Percentiles rank a stretch among this genome's conserved stretches.
Evolutionary conservation across 2,113 vertebrate genomes (phyloP).

Genomic region (Laticauda laticaudata): DNA sequence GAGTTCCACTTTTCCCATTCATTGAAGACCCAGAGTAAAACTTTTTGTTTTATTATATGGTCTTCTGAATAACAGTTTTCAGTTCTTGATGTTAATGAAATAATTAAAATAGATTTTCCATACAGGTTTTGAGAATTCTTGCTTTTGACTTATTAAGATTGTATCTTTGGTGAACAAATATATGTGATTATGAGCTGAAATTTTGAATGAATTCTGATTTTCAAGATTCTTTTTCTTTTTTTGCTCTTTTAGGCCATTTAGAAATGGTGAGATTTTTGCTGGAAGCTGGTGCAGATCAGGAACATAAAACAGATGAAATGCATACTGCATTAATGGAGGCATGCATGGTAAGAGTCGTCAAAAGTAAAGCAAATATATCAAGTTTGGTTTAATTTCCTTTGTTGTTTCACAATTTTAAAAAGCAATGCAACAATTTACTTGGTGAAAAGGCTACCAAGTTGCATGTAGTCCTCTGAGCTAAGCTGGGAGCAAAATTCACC

Average conservation of each 20-base stretch:
- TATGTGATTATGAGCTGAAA: no score
- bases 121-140: neutral
- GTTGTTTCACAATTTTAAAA: neutral
- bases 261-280: slow-evolving; percentile 99
- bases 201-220: neutral
- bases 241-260: slow-evolving; percentile 82
- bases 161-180: neutral
- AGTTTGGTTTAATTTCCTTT: neutral
- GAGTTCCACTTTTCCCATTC: neutral
- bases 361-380: neutral
- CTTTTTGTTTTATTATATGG: neutral
- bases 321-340: slow-evolving; percentile 99
- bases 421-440: neutral
- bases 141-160: neutral
- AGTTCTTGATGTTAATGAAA: neutral
- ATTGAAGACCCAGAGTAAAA: neutral
- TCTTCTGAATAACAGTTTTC: neutral
- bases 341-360: slow-evolving; percentile 88
- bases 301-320: slow-evolving; percentile 99
- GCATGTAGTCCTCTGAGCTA: neutral
- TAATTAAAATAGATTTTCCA: neutral
- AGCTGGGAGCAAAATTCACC: neutral
- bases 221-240: neutral
- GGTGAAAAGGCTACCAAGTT: neutral
- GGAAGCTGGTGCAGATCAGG: slow-evolving; percentile 97